Evolutionary conservation across 2,888 invertebrate species (phyloP), one percentile per base, ranked within the genome.

Genomic region (Tethea ocularis): DNA sequence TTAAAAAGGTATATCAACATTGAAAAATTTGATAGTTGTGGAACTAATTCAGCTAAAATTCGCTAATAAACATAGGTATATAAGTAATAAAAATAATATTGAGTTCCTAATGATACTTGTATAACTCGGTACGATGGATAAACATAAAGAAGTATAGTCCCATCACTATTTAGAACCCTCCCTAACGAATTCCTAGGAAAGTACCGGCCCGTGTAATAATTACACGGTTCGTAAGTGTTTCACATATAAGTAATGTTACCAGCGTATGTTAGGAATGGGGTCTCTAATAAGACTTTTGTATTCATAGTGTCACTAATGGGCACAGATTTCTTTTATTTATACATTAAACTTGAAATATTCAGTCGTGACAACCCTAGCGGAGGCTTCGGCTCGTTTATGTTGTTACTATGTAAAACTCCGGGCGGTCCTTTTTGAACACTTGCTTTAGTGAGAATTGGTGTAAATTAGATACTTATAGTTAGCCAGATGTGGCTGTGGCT

Each of bases 161-260:
- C 46, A 20, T 46, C 46, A 46, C 17, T 46, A 46, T 46, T 46
- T 20, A 20, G 46, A 20, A 46, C 46, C 46, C 54, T 57, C 63
- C 59, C 57, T 59, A 53, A 60, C 61, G 58, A 70, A 66, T 70
- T 72, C 67, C 64, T 65, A 61, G 68, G 68, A 69, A 72, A 70
- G 66, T 71, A 75, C 75, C 70, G 72, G 66, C 62, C 60, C 67
- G 64, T 75, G 68, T 78, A 78, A 78, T 78, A 71, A 70, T 59
- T 54, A 33, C 54, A 54, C 54, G 54, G 54, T 54, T 15, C 33
- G 53, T 29, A 54, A 54, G 54, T 54, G 36, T 36, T 54, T 33
- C 29, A 29, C 54, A 54, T 33, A 53, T 54, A n/a, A n/a, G n/a
- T n/a, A 54, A 54, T 54, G 54, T 54, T 54, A 20, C 20, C 10